Base-by-base conservation (phyloP, 2,797 vertebrate species). In the Oreochromis mossambicus region DNA sequence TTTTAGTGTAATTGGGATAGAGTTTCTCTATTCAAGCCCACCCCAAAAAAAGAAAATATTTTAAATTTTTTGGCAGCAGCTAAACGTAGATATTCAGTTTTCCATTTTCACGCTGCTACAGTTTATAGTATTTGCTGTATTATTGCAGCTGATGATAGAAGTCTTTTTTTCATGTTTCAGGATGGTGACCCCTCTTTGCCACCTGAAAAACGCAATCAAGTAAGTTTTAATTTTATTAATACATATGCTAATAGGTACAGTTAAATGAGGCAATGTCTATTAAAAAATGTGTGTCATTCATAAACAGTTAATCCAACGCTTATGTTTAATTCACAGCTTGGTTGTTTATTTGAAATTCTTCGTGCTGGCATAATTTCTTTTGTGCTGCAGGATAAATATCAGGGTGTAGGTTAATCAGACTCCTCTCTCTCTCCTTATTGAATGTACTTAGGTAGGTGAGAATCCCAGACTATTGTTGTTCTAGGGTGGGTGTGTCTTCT, bases 151-250 rank as follows among this genome's bases (percentile, higher is more conserved):
- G 12, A 61, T 54, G 19, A 68, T 38, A 21, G 8, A 3, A 2
- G 1, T 38, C 1, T 79, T 82, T 32, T 36, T 32, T 88, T 13
- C 4, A 19, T 78, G 5, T 85, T 90, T 79, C 11, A 99, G 98
- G 98, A 98, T 89, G 98, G 98, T 2, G 98, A 99, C 86, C 97
- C 97, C 1, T 97, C 97, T 3, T 96, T 99, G 88, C 98, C 98
- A 0, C 98, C 98, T 34, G 98, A 99, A 89, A 99, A 98, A 94
- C 97, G 98, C 82, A 98, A 97, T 88, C 98, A 99, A 96, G 98
- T 99, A 92, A 95, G 96, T 77, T n/a, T 6, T 3, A 21, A 52
- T 48, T 48, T 46, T 5, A 19, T 32, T 8, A 32, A 75, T 75
- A 19, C 26, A 13, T 32, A 50, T 75, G 43, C 70, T 75, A 17